Evolutionary conservation across 2,113 vertebrate genomes (phyloP).

Genomic region (Oncorhynchus keta): DNA sequence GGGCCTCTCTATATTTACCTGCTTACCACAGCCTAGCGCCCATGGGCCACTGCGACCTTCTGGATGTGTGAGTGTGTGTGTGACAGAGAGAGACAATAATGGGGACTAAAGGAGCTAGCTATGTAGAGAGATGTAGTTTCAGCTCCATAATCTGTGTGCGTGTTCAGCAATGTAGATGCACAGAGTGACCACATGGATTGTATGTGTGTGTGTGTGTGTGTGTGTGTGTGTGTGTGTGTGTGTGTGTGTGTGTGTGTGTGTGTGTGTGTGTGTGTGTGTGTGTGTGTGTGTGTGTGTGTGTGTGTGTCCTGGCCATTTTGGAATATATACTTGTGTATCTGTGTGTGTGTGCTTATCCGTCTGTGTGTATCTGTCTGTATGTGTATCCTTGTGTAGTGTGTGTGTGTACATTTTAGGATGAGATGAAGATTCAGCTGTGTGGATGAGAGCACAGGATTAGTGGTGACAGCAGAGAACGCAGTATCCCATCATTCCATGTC

Average conservation of each 20-base stretch:
- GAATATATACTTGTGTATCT: background rate
- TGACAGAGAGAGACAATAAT: constrained; percentile 48
- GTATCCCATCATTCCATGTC: constrained; percentile 71
- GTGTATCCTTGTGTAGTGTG: constrained; percentile 8
- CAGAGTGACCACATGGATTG: constrained; percentile 28
- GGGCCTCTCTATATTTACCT: constrained; percentile 70
- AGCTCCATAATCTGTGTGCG: too few relatives aligned
- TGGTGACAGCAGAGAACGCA: constrained; percentile 63
- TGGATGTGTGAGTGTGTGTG: background rate
- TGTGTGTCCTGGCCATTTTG: background rate
- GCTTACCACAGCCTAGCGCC: constrained; percentile 69
- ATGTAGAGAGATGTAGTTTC: constrained; percentile 53
- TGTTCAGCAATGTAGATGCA: constrained; percentile 62
- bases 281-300: background rate
- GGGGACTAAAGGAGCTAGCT: constrained; percentile 67
- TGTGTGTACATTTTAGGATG: background rate
- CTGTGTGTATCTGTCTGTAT: constrained; percentile 12
- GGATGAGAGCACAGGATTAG: constrained; percentile 66
- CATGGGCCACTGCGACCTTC: constrained; percentile 57
- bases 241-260: background rate
- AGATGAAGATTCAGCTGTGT: constrained; percentile 65
- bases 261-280: background rate
- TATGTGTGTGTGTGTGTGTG: too few relatives aligned
- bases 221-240: background rate
- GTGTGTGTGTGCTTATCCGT: too few relatives aligned